These are phyloP conservation scores for Acanthaster planci DNA, from an alignment of 35 echinoderm and acorn worm genomes.

Conservation along the genomic window DNA sequence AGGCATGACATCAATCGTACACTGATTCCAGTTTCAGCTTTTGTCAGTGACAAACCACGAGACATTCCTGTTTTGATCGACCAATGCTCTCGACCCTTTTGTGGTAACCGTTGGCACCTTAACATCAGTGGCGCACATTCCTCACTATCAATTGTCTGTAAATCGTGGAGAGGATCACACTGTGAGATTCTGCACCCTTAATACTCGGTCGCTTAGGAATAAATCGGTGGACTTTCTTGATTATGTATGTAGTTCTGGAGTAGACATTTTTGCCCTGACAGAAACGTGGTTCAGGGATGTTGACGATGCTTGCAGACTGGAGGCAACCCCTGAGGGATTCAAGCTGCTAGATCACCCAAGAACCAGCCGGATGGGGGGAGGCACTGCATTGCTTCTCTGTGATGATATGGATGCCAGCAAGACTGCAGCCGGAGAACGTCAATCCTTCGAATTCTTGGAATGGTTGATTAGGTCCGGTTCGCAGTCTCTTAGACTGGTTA, in stretches of 20 bases:
- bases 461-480: background rate
- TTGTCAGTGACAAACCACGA: too few species aligned
- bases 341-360: background rate
- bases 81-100: too few species aligned
- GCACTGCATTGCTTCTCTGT: background rate
- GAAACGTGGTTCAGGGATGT: constrained; percentile 24
- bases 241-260: background rate
- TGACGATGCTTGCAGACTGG: background rate
- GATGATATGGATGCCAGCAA: background rate
- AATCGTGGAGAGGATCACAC: too few species aligned
- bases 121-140: too few species aligned
- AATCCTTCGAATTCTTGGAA: constrained; percentile 20
- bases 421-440: background rate
- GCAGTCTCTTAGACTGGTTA: background rate
- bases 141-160: too few species aligned
- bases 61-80: too few species aligned
- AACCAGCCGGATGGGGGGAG: background rate
- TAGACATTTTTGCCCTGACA: constrained; percentile 13
- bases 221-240: background rate
- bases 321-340: constrained; percentile 4
- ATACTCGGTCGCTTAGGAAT: background rate
- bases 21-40: too few species aligned
- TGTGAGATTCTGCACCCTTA: background rate
- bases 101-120: too few species aligned
- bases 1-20: too few species aligned